Evolutionary conservation across 2,888 invertebrate genomes (phyloP), one percentile per base, ranked within the genome.

Genomic region (Dynastes tityus): DNA sequence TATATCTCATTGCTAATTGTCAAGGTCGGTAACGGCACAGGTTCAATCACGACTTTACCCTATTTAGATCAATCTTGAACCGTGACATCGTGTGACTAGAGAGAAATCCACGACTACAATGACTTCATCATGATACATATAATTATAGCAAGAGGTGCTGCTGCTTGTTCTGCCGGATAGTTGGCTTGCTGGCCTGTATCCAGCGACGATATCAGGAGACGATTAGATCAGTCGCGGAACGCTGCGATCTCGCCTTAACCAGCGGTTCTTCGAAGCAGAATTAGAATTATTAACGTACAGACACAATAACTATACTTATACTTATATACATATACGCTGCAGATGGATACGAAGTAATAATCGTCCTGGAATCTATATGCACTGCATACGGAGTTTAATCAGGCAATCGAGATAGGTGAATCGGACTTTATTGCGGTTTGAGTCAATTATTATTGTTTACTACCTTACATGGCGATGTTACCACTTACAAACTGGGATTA

Each of bases 11-110:
- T 80, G 80, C 81, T 81, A 81, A 85, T 85, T 85, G 86, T 85
- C 86, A 86, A 86, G 86, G 86, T 84, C 85, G 84, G 82, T 84
- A 84, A 84, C 83, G 82, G 84, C 82, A 84, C 83, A 85, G 84
- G 84, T 85, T 82, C 83, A 83, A 83, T 85, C 85, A 86, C 86
- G 86, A 86, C 84, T 86, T 85, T 85, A 85, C 85, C 85, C 85
- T 85, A 86, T 86, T 85, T 85, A 86, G 86, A 86, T 85, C 86
- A 86, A 85, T 85, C 85, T 85, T 82, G 68, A 77, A 79, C 83
- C 85, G 85, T 84, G 85, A 85, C 84, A 85, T 84, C 85, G 85
- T 86, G 85, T 83, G 83, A 83, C 84, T 82, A 80, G 79, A 81
- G 82, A 82, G 81, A 84, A 84, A 68, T 51, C 68, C 85, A 85